Base-by-base conservation (phyloP, 2,888 invertebrate species). In the Mystacides longicornis region DNA sequence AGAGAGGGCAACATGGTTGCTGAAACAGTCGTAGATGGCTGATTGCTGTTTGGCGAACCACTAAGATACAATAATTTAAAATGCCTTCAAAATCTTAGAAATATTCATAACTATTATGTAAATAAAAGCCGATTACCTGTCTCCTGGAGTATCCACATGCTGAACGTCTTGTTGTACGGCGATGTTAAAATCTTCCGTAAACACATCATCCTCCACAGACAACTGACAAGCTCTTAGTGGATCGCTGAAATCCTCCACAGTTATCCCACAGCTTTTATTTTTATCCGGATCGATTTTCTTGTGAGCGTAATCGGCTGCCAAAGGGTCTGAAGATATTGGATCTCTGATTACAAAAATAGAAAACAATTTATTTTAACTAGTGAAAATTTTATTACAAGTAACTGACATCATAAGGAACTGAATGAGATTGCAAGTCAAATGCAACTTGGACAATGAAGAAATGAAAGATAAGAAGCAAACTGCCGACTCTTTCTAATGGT, bases 201-300 rank as follows among this genome's bases (percentile, higher is more conserved):
- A 75, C 14, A 76, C 77, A 1, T 78, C 77, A 52, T 77, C 76
- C 4, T 74, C 74, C 23, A 68, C 72, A 11, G 65, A 73, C 60
- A 69, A 71, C 73, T 42, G 56, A 70, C 73, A 72, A 1, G 82
- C 72, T 1, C 79, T 86, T 48, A 95, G 71, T 0, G 95, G 95
- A 74, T 95, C 95, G 58, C 89, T 89, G 62, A 85, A 86, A 69
- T 91, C 91, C 50, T 83, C 79, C 2, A 89, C 81, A 0, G 84
- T 75, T 0, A 77, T 75, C 1, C 77, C 75, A 56, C 73, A 75
- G 57, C 74, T 56, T 22, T 58, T 23, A 2, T 37, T 18, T 14
- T 74, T 69, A 83, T 80, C 2, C 70, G 72, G 19, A 4, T 49
- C 54, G 4, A n/a, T 22, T 9, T 22, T 27, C n/a, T 33, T 42